Evolutionary conservation across 37 sponge, comb jelly and placozoan species (phyloP), one percentile per base, ranked within the genome.

Genomic region (Ianthella basta): DNA sequence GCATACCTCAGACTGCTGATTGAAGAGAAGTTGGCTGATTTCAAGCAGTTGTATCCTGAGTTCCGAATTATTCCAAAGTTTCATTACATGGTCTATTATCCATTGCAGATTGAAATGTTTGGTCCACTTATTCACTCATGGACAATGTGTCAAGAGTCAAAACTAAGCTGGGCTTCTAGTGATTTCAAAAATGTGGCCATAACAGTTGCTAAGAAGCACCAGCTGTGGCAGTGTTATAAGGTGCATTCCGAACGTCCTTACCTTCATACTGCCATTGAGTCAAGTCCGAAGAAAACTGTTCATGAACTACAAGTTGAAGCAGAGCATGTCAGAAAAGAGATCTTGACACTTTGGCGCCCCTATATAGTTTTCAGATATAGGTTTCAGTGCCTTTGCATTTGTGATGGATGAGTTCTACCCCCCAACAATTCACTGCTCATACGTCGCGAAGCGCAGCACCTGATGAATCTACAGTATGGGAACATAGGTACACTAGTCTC

Each of bases 131-230:
- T 88, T 39, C 72, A 70, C 18, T 59, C 88, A 14, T 82, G 83
- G 88, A 88, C 63, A 12, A 88, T 82, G 79, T n/a, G 88, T 53
- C 88, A 88, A 38, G 83, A 88, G 82, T 65, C 88, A 38, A 87
- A 87, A 30, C 82, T 87, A 23, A 87, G 82, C 56, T 88, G 82
- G 39, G 64, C 83, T 19, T 83, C 63, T 75, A 60, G 79, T 20
- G 83, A 88, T 38, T 88, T 63, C 65, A 88, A 88, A 36, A 88
- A 82, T 82, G 55, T 86, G 24, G 16, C 41, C 20, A 63, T 67
- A 82, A 82, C 83, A 32, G 78, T 83, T 14, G 83, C 79, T 40
- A 73, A 72, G 23, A 79, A 72, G 24, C 88, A 82, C 40, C 88
- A 88, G 60, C 50, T 68, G 16, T 88, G 83, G 83, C 77, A 56